Conservation (phyloP, 2,113 vertebrate species). For the Gallinago jamesoni region DNA sequence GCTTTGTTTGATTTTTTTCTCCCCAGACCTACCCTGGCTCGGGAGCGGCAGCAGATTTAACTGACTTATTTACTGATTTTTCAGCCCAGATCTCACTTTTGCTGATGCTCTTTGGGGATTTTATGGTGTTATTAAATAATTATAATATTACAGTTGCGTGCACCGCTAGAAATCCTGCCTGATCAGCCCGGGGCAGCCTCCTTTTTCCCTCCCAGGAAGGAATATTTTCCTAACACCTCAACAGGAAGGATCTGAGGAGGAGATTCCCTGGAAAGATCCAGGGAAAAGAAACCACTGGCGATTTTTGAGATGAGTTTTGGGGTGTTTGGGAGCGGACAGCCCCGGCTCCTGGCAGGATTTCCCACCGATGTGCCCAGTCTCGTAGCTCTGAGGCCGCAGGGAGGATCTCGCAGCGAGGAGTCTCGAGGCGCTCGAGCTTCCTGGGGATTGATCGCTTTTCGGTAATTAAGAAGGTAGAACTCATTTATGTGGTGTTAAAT, state of each 20-base stretch:
- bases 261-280: no score
- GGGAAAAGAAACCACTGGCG: not conserved
- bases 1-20: not conserved
- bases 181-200: not conserved
- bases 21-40: not conserved
- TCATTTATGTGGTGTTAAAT: not conserved
- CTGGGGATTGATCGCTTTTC: not conserved
- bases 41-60: not conserved
- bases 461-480: not conserved
- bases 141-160: no score
- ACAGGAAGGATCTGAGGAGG: not conserved
- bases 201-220: no score
- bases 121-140: not conserved
- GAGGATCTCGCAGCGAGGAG: accelerated
- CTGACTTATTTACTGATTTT: not conserved
- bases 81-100: not conserved
- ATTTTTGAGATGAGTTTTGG: not conserved
- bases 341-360: not conserved
- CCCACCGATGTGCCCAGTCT: accelerated
- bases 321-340: no score
- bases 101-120: not conserved
- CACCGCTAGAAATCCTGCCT: not conserved
- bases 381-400: accelerated
- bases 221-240: not conserved
- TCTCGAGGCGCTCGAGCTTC: accelerated